Percentiles rank a stretch among this genome's conserved stretches.
Conservation (phyloP, 2,113 vertebrate genomes). For the Butorides virescens region DNA sequence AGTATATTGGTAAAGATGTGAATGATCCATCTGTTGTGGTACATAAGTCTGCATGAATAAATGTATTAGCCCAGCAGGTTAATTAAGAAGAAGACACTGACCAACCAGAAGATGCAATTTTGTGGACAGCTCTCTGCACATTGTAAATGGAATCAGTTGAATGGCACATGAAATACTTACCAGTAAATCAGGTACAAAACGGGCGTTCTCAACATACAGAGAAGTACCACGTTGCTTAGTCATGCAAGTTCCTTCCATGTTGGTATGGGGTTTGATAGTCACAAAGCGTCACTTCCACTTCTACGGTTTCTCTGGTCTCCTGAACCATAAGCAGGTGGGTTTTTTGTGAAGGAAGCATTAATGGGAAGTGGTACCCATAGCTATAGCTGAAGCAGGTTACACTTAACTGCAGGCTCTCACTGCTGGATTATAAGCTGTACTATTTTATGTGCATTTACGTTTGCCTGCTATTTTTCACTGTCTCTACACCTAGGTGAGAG, state of each 20-base stretch:
- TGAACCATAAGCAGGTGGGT: neutral
- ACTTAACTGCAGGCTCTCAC: neutral
- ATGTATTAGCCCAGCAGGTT: neutral
- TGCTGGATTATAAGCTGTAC: neutral
- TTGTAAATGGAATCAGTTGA: too few species aligned
- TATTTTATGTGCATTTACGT: neutral
- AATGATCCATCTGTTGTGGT: neutral
- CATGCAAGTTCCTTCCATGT: neutral
- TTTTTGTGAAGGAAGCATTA: neutral
- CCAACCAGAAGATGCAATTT: neutral
- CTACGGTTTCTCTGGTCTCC: neutral
- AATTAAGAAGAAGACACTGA: fast-evolving
- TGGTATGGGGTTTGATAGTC: neutral
- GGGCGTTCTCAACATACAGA: neutral
- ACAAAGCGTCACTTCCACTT: neutral
- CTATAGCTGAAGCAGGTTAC: neutral
- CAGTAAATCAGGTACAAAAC: neutral
- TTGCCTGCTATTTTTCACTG: neutral
- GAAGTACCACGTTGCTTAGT: neutral
- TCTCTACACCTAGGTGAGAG: neutral
- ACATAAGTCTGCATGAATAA: fast-evolving
- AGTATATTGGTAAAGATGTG: neutral
- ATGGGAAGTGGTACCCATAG: neutral
- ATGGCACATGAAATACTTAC: neutral
- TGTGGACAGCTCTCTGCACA: neutral